These are phyloP conservation scores for Drosophila nigricruria DNA, from an alignment of 2,888 invertebrate species.

Conservation along the genomic window DNA sequence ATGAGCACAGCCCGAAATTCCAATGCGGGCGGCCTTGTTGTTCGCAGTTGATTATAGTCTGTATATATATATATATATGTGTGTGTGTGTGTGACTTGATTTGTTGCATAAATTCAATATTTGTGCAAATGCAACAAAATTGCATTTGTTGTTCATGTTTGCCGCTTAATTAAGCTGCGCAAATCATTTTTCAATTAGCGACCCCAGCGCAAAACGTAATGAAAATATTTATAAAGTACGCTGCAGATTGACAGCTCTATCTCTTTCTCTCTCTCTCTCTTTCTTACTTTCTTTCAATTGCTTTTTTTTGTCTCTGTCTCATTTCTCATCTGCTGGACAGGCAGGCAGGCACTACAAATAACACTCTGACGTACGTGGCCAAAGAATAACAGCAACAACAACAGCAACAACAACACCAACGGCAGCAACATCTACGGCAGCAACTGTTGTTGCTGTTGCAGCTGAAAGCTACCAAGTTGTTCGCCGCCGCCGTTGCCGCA, in stretches of 20 bases:
- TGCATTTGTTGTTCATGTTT: constrained; percentile 34
- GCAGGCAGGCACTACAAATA: constrained; percentile 35
- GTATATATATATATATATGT: background rate
- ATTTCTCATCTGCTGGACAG: constrained; percentile 33
- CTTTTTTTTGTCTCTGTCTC: constrained; percentile 27
- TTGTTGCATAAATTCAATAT: constrained; percentile 35
- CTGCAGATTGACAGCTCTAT: constrained; percentile 13
- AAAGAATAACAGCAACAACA: constrained; percentile 11
- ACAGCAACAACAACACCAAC: constrained; percentile 12
- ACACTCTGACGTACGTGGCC: constrained; percentile 31
- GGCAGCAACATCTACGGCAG: constrained; percentile 1
- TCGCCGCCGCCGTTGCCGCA: constrained; percentile 1
- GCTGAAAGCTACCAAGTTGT: constrained; percentile 34
- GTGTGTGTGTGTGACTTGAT: constrained; percentile 1
- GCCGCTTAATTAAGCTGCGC: constrained; percentile 57
- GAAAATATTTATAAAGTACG: constrained; percentile 59
- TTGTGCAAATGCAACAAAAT: constrained; percentile 32
- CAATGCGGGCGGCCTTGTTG: constrained; percentile 26
- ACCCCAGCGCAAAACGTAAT: constrained; percentile 36
- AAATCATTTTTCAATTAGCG: constrained; percentile 74
- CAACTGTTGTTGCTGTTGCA: constrained; percentile 32
- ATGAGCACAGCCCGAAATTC: constrained; percentile 6
- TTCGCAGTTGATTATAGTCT: constrained; percentile 8
- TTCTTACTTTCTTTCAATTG: constrained; percentile 1
- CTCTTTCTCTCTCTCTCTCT: background rate